These are phyloP conservation scores for Trachelus stipa DNA, from an alignment of 2,888 invertebrate genomes.

Conservation along the genomic window DNA sequence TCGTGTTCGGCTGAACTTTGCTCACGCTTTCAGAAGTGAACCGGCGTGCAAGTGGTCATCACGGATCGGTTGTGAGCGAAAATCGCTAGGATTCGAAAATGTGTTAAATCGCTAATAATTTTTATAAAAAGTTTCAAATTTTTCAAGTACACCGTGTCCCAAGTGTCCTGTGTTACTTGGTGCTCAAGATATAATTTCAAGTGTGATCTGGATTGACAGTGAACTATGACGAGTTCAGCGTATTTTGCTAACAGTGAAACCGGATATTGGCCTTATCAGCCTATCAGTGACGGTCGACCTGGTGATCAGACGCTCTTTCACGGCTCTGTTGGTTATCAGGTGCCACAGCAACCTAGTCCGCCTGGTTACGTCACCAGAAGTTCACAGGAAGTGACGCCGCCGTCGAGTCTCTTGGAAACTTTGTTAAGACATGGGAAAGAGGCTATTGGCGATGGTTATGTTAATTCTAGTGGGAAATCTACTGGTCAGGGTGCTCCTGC, in stretches of 20 bases:
- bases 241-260: conserved; percentile 40
- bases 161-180: not conserved
- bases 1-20: conserved; percentile 23
- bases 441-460: conserved; percentile 39
- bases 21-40: conserved; percentile 38
- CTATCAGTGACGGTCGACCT: conserved; percentile 28
- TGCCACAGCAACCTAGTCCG: conserved; percentile 19
- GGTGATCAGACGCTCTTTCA: conserved; percentile 27
- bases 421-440: conserved; percentile 51
- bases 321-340: conserved; percentile 18
- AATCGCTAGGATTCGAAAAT: not conserved
- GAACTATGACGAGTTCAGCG: conserved; percentile 46
- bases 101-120: not conserved
- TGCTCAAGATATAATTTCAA: not conserved
- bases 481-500: conserved; percentile 3
- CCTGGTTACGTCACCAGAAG: not conserved
- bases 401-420: conserved; percentile 48
- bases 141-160: not conserved
- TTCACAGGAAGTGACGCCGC: conserved; percentile 18
- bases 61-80: conserved; percentile 17
- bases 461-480: not conserved
- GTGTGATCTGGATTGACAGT: not conserved
- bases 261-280: conserved; percentile 47
- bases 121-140: not conserved
- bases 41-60: conserved; percentile 39